Evolutionary conservation across 1,140 invertebrate species (phyloP).

Genomic region (Listronotus bonariensis): DNA sequence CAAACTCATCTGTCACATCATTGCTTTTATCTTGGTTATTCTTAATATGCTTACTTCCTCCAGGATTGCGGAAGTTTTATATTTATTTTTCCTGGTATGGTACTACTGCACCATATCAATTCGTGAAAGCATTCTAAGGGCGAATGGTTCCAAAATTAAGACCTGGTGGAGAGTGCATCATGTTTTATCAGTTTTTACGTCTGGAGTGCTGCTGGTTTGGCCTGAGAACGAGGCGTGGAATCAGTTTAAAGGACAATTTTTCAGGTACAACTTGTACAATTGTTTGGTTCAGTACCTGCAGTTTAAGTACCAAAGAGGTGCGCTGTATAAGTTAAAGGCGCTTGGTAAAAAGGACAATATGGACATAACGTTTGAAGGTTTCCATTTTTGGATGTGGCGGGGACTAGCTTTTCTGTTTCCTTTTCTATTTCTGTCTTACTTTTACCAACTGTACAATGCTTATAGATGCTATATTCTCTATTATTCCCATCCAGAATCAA

Average conservation of each 20-base stretch:
- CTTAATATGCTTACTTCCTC: slow-evolving; percentile 65
- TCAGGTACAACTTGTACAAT: slow-evolving; percentile 89
- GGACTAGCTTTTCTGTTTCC: slow-evolving; percentile 93
- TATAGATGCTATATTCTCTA: slow-evolving; percentile 78
- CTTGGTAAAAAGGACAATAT: slow-evolving; percentile 94
- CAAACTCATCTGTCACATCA: slow-evolving; percentile 90
- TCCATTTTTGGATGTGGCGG: slow-evolving; percentile 99
- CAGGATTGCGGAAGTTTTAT: slow-evolving; percentile 87
- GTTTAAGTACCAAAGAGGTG: slow-evolving; percentile 94
- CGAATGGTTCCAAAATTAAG: slow-evolving; percentile 86
- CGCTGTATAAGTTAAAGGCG: slow-evolving; percentile 90
- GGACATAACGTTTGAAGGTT: slow-evolving; percentile 99
- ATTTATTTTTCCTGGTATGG: slow-evolving; percentile 97
- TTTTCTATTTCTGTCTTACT: slow-evolving; percentile 93
- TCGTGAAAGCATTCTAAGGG: slow-evolving; percentile 93
- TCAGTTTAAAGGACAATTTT: slow-evolving; percentile 86
- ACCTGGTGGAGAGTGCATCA: slow-evolving; percentile 99
- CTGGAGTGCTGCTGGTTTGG: slow-evolving; percentile 94
- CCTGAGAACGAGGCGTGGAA: slow-evolving; percentile 91
- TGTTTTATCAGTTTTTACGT: slow-evolving; percentile 92
- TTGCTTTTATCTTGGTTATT: slow-evolving; percentile 84
- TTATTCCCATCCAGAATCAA: slow-evolving; percentile 71
- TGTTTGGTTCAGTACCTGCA: slow-evolving; percentile 58
- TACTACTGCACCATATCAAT: slow-evolving; percentile 99
- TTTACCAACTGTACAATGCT: slow-evolving; percentile 93